phyloP scores from a whole-genome alignment of 92 coral and sea anemone genomes.

The Phymanthus crucifer region DNA sequence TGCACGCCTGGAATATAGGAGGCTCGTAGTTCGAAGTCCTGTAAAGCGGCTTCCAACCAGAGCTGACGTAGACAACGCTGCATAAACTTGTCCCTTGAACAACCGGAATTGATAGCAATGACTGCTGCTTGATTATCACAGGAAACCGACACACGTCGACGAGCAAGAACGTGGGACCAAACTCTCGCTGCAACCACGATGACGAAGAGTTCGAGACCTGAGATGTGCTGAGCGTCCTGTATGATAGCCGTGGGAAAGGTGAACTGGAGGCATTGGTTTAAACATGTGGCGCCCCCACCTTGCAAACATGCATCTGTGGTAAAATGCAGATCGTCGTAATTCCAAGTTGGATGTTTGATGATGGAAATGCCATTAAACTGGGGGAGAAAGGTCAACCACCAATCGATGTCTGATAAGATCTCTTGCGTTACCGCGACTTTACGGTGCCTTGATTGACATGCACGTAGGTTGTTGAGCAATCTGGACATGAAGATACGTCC shows the following conservation, averaged over 20 bases:
- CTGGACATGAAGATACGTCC: slow-evolving; percentile 34
- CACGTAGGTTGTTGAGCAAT: slow-evolving; percentile 17
- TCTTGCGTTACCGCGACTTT: background rate
- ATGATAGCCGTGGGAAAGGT: background rate
- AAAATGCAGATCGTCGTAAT: slow-evolving; percentile 27
- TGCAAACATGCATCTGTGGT: slow-evolving; percentile 38
- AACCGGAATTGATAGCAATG: slow-evolving; percentile 5
- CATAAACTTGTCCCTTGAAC: slow-evolving; percentile 23
- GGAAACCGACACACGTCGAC: slow-evolving; percentile 6
- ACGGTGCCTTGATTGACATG: background rate
- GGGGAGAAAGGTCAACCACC: slow-evolving; percentile 46
- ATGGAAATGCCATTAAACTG: slow-evolving; percentile 21
- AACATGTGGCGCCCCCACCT: slow-evolving; percentile 45
- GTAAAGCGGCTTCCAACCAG: slow-evolving; percentile 23
- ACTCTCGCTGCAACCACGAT: background rate
- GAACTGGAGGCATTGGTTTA: slow-evolving; percentile 19
- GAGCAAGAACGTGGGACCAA: background rate
- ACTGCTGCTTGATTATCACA: slow-evolving; percentile 34
- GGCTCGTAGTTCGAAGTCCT: slow-evolving; percentile 24
- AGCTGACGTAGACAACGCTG: slow-evolving; percentile 35
- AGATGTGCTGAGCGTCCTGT: slow-evolving; percentile 1
- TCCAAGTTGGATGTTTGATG: slow-evolving; percentile 28
- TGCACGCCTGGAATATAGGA: slow-evolving; percentile 33
- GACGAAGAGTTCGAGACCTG: slow-evolving; percentile 10
- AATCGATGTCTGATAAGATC: slow-evolving; percentile 28